Evolutionary conservation across 2,888 invertebrate genomes (phyloP).

Genomic region (Oasisia sp.): DNA sequence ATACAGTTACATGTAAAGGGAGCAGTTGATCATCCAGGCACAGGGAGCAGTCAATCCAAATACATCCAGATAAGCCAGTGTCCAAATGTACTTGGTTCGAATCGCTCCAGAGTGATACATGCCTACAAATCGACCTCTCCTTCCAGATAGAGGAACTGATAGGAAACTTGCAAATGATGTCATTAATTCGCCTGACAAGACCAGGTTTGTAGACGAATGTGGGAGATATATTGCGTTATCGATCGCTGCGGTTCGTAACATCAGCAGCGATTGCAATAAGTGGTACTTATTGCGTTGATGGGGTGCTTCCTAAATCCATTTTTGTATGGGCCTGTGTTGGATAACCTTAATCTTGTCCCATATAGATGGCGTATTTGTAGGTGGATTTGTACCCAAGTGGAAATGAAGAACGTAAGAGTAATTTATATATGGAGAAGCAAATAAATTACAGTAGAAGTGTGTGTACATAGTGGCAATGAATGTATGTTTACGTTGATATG

Average conservation of each 20-base stretch:
- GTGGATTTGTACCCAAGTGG: too few species aligned
- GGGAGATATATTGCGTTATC: neutral
- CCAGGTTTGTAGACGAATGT: neutral
- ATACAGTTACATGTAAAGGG: too few species aligned
- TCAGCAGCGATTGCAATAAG: neutral
- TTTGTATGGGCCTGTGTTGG: neutral
- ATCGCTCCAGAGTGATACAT: neutral
- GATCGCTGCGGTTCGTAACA: neutral
- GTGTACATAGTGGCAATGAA: too few species aligned
- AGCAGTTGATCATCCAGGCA: neutral
- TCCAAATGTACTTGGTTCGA: neutral
- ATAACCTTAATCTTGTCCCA: neutral
- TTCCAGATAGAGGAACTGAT: neutral
- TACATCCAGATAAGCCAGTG: neutral
- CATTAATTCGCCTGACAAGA: neutral
- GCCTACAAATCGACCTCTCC: neutral
- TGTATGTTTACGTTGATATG: too few species aligned
- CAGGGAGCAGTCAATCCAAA: neutral
- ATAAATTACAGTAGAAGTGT: too few species aligned
- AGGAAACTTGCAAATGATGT: slow-evolving; percentile 4
- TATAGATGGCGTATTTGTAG: neutral
- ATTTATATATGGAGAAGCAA: too few species aligned
- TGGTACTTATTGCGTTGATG: neutral
- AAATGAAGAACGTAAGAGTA: too few species aligned
- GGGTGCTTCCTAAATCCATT: neutral